Evolutionary conservation across 2,888 invertebrate species (phyloP).

Genomic region (Augiades crinisus): DNA sequence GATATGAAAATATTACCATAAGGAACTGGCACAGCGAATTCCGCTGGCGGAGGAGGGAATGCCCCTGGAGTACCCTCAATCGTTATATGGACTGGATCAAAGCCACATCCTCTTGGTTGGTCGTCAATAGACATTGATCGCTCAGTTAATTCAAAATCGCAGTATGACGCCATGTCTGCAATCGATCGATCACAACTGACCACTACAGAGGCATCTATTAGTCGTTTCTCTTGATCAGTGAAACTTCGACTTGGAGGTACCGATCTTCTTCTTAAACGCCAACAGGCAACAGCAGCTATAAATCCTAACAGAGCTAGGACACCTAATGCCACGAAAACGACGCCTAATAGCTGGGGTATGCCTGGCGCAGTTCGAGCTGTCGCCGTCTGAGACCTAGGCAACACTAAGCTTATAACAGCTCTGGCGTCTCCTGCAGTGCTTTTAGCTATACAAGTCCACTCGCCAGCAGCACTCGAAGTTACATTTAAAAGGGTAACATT

Average conservation of each 20-base stretch:
- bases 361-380: slow-evolving; percentile 88
- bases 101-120: slow-evolving; percentile 67
- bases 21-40: slow-evolving; percentile 77
- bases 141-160: slow-evolving; percentile 75
- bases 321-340: slow-evolving; percentile 88
- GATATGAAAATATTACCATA: slow-evolving; percentile 92
- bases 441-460: slow-evolving; percentile 90
- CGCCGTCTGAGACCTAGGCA: slow-evolving; percentile 85
- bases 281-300: slow-evolving; percentile 73
- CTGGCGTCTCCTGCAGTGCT: slow-evolving; percentile 84
- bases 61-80: slow-evolving; percentile 79
- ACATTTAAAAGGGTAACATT: slow-evolving; percentile 92
- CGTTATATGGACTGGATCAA: slow-evolving; percentile 84
- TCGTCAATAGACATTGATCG: slow-evolving; percentile 61
- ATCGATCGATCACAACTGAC: slow-evolving; percentile 85
- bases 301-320: slow-evolving; percentile 86
- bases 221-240: slow-evolving; percentile 93
- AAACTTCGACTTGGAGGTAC: slow-evolving; percentile 86
- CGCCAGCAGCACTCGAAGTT: slow-evolving; percentile 91
- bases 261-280: slow-evolving; percentile 87
- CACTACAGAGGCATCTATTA: slow-evolving; percentile 88
- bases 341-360: slow-evolving; percentile 87
- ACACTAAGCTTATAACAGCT: slow-evolving; percentile 81
- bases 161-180: slow-evolving; percentile 82
- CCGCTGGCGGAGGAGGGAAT: slow-evolving; percentile 77